phyloP scores from a whole-genome alignment of 1,140 invertebrate species.

The Trichoplusia ni region DNA sequence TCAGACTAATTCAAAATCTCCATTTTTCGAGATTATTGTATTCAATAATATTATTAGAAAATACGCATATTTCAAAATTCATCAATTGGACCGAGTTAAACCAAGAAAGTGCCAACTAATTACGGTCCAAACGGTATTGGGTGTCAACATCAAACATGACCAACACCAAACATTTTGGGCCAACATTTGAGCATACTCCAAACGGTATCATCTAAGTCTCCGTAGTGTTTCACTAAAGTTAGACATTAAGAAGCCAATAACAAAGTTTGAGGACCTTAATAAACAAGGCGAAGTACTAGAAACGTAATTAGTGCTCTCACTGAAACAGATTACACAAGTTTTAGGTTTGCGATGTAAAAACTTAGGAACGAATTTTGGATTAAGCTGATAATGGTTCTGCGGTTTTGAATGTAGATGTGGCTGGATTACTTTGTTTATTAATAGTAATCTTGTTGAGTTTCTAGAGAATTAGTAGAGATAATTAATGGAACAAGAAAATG shows the following conservation, averaged over 20 bases:
- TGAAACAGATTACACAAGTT: constrained; percentile 23
- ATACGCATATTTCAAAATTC: no score
- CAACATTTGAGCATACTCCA: neutral
- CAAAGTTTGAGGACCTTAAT: constrained; percentile 17
- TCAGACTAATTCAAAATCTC: no score
- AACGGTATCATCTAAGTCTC: neutral
- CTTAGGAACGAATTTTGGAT: neutral
- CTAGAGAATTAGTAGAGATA: no score
- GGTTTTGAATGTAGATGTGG: neutral
- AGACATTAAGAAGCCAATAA: constrained; percentile 18
- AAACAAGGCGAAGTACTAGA: constrained; percentile 19
- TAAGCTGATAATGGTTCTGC: neutral
- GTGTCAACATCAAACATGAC: neutral
- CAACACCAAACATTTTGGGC: neutral
- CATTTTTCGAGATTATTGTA: neutral
- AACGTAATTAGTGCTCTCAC: constrained; percentile 13
- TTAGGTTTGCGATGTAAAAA: constrained; percentile 13
- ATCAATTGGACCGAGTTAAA: no score
- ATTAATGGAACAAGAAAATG: no score
- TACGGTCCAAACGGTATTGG: neutral
- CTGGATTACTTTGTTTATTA: neutral
- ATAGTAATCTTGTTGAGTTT: no score
- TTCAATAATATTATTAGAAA: no score
- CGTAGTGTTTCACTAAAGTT: constrained; percentile 1
- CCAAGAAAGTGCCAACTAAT: no score